A percentile compares a stretch with the other conserved stretches of the same genome.
phyloP scores from a whole-genome alignment of 2,797 vertebrate genomes.

The Adelosebastes latens region DNA sequence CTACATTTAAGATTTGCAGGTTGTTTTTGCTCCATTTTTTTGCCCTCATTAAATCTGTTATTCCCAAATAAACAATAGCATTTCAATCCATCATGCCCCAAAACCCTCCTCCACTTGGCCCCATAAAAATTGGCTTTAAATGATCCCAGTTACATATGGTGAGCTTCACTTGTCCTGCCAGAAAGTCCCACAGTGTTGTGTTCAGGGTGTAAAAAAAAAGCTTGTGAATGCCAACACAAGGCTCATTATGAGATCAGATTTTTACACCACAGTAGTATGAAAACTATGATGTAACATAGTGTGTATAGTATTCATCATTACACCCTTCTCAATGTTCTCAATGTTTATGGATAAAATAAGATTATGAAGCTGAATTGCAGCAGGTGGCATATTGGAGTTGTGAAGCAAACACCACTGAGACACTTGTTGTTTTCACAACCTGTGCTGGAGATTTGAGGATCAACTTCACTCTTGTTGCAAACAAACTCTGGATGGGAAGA shows the following conservation, averaged over 20 bases:
- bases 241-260: background rate
- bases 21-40: background rate
- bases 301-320: background rate
- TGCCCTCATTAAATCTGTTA: background rate
- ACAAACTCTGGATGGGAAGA: background rate
- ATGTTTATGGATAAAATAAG: background rate
- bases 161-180: slow-evolving; percentile 25
- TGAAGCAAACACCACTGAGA: background rate
- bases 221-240: background rate
- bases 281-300: background rate
- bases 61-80: background rate
- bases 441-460: background rate
- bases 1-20: background rate
- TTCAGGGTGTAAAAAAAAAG: background rate
- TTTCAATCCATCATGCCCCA: background rate
- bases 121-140: background rate
- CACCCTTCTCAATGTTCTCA: background rate
- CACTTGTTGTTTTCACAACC: background rate
- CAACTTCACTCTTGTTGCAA: background rate
- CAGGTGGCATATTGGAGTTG: background rate
- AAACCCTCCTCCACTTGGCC: background rate
- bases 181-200: slow-evolving; percentile 3
- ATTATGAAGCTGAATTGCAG: background rate
- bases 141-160: slow-evolving; percentile 21
- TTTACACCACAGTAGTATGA: background rate